These are phyloP conservation scores for Melanostoma mellinum DNA, from an alignment of 2,888 invertebrate genomes.

Conservation along the genomic window DNA sequence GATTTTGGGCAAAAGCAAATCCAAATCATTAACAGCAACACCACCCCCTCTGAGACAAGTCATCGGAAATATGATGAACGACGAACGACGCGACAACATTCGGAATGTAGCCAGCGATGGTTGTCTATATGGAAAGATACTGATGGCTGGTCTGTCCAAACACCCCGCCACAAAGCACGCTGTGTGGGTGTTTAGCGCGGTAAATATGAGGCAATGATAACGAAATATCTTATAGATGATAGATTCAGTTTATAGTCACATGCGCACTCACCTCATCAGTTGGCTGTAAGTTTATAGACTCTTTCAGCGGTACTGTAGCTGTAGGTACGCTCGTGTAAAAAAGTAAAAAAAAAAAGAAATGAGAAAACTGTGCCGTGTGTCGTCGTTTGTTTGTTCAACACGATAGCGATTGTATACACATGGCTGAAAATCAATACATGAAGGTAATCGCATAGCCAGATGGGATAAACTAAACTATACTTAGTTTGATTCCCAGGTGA, in stretches of 20 bases:
- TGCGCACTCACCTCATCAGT: conserved; percentile 54
- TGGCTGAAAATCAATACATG: conserved; percentile 53
- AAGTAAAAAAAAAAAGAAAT: conserved; percentile 11
- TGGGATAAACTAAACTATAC: conserved; percentile 14
- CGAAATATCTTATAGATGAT: conserved; percentile 56
- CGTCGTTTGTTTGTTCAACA: conserved; percentile 47
- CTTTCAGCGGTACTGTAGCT: too few relatives aligned
- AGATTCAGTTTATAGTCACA: conserved; percentile 54
- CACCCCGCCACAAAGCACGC: background rate
- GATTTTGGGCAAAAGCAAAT: conserved; percentile 45
- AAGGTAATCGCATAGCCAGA: conserved; percentile 46
- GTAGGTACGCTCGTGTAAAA: background rate
- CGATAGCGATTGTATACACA: conserved; percentile 41
- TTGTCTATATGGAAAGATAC: conserved; percentile 18
- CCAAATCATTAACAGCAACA: conserved; percentile 37
- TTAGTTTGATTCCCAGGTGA: too few relatives aligned
- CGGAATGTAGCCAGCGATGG: conserved; percentile 30
- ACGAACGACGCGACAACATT: conserved; percentile 34
- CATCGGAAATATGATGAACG: conserved; percentile 66
- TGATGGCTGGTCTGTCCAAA: conserved; percentile 7
- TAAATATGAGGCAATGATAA: conserved; percentile 58
- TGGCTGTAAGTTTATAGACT: conserved; percentile 22
- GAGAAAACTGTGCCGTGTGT: conserved; percentile 36
- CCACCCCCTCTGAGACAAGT: conserved; percentile 11
- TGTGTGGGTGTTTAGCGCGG: conserved; percentile 9